phyloP scores from a whole-genome alignment of 2,888 invertebrate species.

The Malachius bipustulatus region DNA sequence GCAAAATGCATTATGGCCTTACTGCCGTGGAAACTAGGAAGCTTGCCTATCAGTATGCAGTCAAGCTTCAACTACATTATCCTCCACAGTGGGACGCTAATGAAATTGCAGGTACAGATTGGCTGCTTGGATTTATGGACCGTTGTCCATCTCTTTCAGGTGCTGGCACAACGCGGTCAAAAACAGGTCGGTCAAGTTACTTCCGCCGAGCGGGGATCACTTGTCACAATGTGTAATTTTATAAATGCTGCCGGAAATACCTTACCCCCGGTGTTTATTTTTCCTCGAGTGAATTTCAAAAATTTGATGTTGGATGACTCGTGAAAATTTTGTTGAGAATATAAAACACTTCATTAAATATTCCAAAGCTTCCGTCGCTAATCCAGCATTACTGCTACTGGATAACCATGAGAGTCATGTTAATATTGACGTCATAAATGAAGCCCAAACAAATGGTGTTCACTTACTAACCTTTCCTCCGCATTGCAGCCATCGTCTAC shows the following conservation, averaged over 20 bases:
- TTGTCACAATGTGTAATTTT: too few species aligned
- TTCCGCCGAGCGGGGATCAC: too few species aligned
- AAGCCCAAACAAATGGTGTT: slow-evolving; percentile 14
- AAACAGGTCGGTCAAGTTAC: too few species aligned
- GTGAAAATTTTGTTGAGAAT: slow-evolving; percentile 15
- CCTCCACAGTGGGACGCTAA: slow-evolving; percentile 7
- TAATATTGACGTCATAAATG: slow-evolving; percentile 13
- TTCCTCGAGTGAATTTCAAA: too few species aligned
- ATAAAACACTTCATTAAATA: slow-evolving; percentile 18
- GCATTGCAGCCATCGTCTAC: too few species aligned
- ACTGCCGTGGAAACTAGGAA: slow-evolving; percentile 3
- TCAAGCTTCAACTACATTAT: background rate
- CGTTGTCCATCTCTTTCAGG: too few species aligned
- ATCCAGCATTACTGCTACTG: slow-evolving; percentile 16
- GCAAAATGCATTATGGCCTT: slow-evolving; percentile 9
- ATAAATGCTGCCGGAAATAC: too few species aligned
- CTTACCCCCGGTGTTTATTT: too few species aligned
- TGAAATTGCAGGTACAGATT: slow-evolving; percentile 7
- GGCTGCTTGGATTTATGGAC: slow-evolving; percentile 5
- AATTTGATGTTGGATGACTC: slow-evolving; percentile 24
- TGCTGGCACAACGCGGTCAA: too few species aligned
- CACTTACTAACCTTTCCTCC: slow-evolving; percentile 16
- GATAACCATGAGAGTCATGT: slow-evolving; percentile 15
- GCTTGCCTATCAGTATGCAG: slow-evolving; percentile 8
- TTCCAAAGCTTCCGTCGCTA: slow-evolving; percentile 12